These are phyloP conservation scores for Porites cylindrica DNA, from an alignment of 92 coral and sea anemone genomes.

Conservation along the genomic window DNA sequence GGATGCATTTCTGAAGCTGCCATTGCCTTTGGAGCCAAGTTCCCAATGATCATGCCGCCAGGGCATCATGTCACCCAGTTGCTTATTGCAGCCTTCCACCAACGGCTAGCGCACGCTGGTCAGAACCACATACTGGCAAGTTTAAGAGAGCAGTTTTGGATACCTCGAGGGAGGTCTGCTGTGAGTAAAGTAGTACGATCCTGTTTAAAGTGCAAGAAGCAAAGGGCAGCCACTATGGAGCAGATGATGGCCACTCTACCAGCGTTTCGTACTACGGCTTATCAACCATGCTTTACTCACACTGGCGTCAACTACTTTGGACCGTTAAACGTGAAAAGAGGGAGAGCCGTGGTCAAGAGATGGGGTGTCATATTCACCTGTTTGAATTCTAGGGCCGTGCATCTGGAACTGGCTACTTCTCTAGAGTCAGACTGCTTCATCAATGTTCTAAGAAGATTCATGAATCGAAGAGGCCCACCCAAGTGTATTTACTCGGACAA, in stretches of 20 bases:
- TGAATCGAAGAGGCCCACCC: conserved; percentile 54
- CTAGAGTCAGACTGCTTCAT: conserved; percentile 54
- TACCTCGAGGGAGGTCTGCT: conserved; percentile 50
- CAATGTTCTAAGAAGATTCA: conserved; percentile 42
- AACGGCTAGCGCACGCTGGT: conserved; percentile 57
- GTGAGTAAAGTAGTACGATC: conserved; percentile 49
- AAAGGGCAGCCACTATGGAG: conserved; percentile 48
- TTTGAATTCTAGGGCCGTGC: conserved; percentile 51
- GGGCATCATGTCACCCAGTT: conserved; percentile 59
- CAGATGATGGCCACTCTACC: conserved; percentile 65
- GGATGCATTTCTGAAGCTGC: conserved; percentile 46
- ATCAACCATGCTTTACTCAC: conserved; percentile 63
- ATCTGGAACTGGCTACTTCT: conserved; percentile 54
- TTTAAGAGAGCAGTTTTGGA: conserved; percentile 52
- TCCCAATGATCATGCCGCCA: conserved; percentile 55
- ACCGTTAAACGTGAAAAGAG: conserved; percentile 53
- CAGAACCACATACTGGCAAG: conserved; percentile 56
- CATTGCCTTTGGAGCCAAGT: conserved; percentile 35
- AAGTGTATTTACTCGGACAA: conserved; percentile 56
- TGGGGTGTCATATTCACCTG: conserved; percentile 70
- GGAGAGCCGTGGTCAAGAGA: conserved; percentile 57
- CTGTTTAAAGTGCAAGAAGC: conserved; percentile 51
- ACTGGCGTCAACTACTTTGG: conserved; percentile 66
- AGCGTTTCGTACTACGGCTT: conserved; percentile 38
- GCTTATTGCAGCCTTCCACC: conserved; percentile 56